Base-by-base conservation (phyloP, 1,140 invertebrate species). In the Apis dorsata region DNA sequence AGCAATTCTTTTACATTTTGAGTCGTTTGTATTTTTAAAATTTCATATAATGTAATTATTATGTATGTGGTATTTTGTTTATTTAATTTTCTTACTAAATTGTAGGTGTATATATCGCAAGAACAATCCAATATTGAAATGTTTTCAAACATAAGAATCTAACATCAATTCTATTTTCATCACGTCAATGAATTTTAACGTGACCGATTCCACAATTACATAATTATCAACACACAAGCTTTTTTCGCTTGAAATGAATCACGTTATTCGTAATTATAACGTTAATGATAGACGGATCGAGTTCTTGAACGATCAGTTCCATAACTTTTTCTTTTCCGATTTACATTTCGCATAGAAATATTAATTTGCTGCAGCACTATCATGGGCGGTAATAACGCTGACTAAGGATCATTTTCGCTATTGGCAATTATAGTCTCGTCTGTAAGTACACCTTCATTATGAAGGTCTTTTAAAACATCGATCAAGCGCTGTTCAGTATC, bases 401-500 rank as follows among this genome's bases (percentile, higher is more conserved):
- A 85, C 88, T 86, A 88, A 84, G 63, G 44, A 53, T 89, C 74
- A 19, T 53, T 66, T 65, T 85, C 81, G 13, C 81, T 78, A 2
- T 86, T 81, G 44, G 88, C 74, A 19, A 88, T 59, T 51, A 87
- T 72, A 62, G 85, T 86, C 68, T 93, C 92, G 11, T 91, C 90
- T 15, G 86, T 91, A 34, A 95, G 90, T 15, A 96, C 93, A 5
- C 95, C 95, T 7, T 96, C 95, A 19, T 93, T 94, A 85, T 96
- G 93, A 13, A 96, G 89, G 90, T 96, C 96, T 74, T 95, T 93
- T 9, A 96, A 92, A 0, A 96, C 93, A 85, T 95, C 95, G 62
- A 95, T 93, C 55, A 96, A 94, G 65, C 97, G 94, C 78, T 96
- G 95, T 86, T 97, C 97, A 2, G 96, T 97, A 44, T 95, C 92